phyloP scores from a whole-genome alignment of 2,888 invertebrate genomes.

The Prosopocoilus inquinatus region DNA sequence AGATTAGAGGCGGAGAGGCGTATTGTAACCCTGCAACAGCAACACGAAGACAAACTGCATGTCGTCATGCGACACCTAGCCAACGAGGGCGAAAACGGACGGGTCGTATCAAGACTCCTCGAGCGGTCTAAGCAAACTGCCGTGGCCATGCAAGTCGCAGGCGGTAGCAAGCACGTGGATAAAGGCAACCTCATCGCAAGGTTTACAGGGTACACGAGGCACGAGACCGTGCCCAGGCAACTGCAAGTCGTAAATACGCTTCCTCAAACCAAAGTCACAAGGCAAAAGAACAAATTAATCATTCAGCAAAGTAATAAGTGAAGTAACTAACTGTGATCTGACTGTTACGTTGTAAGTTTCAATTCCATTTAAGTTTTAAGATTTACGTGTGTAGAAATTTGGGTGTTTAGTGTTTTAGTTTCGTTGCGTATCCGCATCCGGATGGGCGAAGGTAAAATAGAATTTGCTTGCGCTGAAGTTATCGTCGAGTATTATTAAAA shows the following conservation, averaged over 20 bases:
- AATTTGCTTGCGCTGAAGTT: too few relatives aligned
- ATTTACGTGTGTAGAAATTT: too few relatives aligned
- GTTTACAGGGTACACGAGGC: conserved; percentile 52
- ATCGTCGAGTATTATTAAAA: too few relatives aligned
- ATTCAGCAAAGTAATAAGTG: conserved; percentile 20
- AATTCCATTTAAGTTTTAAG: too few relatives aligned
- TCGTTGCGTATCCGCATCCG: too few relatives aligned
- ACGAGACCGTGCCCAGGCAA: conserved; percentile 56
- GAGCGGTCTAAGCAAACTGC: conserved; percentile 36
- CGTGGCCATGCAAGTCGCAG: conserved; percentile 36
- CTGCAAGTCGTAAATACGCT: conserved; percentile 60
- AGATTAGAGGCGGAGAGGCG: conserved; percentile 63
- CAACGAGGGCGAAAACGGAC: conserved; percentile 37
- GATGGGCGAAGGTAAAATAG: too few relatives aligned
- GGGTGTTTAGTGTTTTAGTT: too few relatives aligned
- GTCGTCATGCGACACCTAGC: conserved; percentile 58
- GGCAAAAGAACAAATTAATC: conserved; percentile 74
- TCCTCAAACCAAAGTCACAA: conserved; percentile 75
- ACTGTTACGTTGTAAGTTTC: neutral
- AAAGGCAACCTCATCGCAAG: conserved; percentile 56
- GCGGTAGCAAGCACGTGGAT: conserved; percentile 45
- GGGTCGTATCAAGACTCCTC: conserved; percentile 32
- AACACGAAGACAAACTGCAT: conserved; percentile 64
- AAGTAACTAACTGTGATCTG: neutral
- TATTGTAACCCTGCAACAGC: conserved; percentile 59